phyloP scores from a whole-genome alignment of 92 coral and sea anemone genomes.

The Zoanthus sociatus region DNA sequence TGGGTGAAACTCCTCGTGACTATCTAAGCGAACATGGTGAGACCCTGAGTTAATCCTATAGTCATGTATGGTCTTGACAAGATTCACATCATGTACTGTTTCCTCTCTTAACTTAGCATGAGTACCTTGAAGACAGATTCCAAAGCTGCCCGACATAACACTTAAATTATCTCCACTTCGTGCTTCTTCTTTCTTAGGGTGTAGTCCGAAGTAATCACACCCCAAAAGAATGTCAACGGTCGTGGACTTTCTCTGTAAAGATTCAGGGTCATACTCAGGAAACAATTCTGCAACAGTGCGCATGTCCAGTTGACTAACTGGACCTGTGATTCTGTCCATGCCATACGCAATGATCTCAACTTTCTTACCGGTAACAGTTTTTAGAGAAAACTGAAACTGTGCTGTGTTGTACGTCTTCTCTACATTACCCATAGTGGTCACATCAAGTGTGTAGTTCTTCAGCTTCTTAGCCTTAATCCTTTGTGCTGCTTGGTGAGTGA shows the following conservation, averaged over 20 bases:
- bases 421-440: slow-evolving; percentile 55
- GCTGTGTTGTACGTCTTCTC: slow-evolving; percentile 45
- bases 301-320: slow-evolving; percentile 50
- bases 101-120: slow-evolving; percentile 53
- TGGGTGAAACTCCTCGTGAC: no score
- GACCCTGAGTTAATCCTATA: slow-evolving; percentile 42
- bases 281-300: slow-evolving; percentile 46
- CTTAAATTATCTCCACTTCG: slow-evolving; percentile 62
- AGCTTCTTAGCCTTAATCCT: slow-evolving; percentile 52
- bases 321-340: slow-evolving; percentile 64
- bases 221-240: slow-evolving; percentile 64
- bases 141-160: slow-evolving; percentile 62
- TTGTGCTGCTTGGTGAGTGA: slow-evolving; percentile 53
- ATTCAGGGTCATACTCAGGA: slow-evolving; percentile 58
- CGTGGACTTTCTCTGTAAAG: slow-evolving; percentile 52
- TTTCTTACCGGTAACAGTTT: slow-evolving; percentile 55
- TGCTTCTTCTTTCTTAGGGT: slow-evolving; percentile 70
- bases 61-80: slow-evolving; percentile 56
- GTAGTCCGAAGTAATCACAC: slow-evolving; percentile 63
- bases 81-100: slow-evolving; percentile 46
- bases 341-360: slow-evolving; percentile 56
- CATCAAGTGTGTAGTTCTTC: slow-evolving; percentile 36
- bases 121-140: slow-evolving; percentile 65
- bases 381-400: slow-evolving; percentile 62
- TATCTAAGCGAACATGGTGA: slow-evolving; percentile 42